Conservation (phyloP, 2,888 invertebrate genomes). For the Cephus pulcher region DNA sequence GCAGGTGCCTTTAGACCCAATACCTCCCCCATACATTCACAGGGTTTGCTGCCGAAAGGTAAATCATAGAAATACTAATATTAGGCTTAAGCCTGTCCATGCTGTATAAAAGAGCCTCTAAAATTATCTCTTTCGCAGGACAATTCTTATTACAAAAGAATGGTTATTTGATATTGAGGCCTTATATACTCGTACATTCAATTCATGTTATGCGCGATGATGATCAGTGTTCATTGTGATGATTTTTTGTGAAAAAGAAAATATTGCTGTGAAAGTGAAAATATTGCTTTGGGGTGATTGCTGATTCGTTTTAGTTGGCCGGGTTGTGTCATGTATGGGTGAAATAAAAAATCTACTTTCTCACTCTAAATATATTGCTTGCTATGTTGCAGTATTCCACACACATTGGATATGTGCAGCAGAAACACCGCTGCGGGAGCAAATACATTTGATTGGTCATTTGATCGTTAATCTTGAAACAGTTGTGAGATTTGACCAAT, state of each 20-base stretch:
- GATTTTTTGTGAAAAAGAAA: background rate
- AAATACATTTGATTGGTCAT: too few species aligned
- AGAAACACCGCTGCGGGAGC: too few species aligned
- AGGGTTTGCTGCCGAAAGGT: slow-evolving; percentile 73
- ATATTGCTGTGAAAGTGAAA: background rate
- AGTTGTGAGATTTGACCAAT: too few species aligned
- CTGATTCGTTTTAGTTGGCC: background rate
- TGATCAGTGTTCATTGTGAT: background rate
- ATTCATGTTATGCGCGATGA: background rate
- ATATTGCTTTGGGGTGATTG: background rate
- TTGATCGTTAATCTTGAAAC: too few species aligned
- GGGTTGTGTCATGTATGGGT: background rate
- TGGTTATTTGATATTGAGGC: background rate
- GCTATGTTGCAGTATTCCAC: background rate
- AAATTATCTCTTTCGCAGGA: background rate
- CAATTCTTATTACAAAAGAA: background rate
- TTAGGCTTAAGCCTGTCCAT: slow-evolving; percentile 28
- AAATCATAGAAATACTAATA: slow-evolving; percentile 63
- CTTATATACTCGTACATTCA: background rate
- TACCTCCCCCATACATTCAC: slow-evolving; percentile 67
- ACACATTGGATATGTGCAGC: too few species aligned
- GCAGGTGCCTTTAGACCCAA: slow-evolving; percentile 65
- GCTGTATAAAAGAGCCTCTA: background rate
- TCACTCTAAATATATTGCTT: background rate
- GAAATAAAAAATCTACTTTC: background rate